A percentile compares a stretch with the other conserved stretches of the same genome.
Evolutionary conservation across 2,797 vertebrate species (phyloP).

Genomic region (Euphonia xanthogaster): DNA sequence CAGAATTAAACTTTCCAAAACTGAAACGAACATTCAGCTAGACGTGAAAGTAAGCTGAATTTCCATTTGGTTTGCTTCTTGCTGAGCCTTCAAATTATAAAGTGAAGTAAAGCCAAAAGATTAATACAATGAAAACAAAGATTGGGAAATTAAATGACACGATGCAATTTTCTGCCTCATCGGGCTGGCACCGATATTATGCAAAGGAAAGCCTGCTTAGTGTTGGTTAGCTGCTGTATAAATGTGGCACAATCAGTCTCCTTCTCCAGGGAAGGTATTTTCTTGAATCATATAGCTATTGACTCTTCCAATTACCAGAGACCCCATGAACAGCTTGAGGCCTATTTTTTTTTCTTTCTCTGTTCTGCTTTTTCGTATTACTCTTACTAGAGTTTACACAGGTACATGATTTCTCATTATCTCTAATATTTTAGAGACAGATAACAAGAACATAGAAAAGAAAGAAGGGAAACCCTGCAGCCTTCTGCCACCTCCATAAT

Average conservation of each 20-base stretch:
- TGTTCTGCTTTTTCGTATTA: conserved; percentile 46
- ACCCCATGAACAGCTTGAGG: conserved; percentile 58
- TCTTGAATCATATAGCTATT: conserved; percentile 79
- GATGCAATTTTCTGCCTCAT: conserved; percentile 94
- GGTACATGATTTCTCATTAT: conserved; percentile 73
- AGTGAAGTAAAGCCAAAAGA: conserved; percentile 91
- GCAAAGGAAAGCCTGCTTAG: conserved; percentile 78
- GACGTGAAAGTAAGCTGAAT: conserved; percentile 81
- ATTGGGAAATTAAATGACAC: conserved; percentile 93
- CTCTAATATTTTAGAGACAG: conserved; percentile 71
- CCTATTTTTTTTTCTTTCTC: conserved; percentile 26
- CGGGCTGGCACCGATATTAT: conserved; percentile 85
- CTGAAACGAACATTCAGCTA: conserved; percentile 72
- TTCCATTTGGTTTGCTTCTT: conserved; percentile 87
- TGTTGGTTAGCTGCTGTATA: conserved; percentile 76
- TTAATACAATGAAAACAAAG: conserved; percentile 96
- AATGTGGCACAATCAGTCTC: conserved; percentile 76
- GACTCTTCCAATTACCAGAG: conserved; percentile 81
- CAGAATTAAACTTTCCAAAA: conserved; percentile 80
- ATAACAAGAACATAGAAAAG: conserved; percentile 56
- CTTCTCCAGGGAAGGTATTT: conserved; percentile 78
- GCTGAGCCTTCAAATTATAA: conserved; percentile 92
- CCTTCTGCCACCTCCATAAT: conserved; percentile 46
- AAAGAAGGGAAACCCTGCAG: conserved; percentile 37
- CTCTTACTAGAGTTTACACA: conserved; percentile 70